Percentiles rank a stretch among this genome's conserved stretches.
These are phyloP conservation scores for Bibio marci DNA, from an alignment of 2,888 invertebrate genomes.

Conservation along the genomic window DNA sequence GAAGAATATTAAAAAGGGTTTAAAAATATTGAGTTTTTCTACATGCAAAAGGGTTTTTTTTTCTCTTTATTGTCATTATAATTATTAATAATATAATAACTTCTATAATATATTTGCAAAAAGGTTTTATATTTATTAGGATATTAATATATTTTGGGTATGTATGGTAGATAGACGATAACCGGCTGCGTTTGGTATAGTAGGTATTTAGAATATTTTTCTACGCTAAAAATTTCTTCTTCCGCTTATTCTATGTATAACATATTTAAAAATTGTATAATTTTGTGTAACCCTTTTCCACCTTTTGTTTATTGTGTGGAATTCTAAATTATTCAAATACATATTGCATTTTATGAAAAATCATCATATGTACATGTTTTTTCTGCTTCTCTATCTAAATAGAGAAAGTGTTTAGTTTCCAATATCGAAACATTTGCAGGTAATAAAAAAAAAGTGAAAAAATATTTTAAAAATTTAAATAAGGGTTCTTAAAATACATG, in stretches of 20 bases:
- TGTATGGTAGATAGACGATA: too few relatives aligned
- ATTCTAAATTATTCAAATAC: not conserved
- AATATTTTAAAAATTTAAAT: not conserved
- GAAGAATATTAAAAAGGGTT: slow-evolving; percentile 1
- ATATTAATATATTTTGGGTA: too few relatives aligned
- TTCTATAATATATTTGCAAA: too few relatives aligned
- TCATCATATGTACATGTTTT: not conserved
- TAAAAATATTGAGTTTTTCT: not conserved
- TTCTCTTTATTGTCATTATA: not conserved
- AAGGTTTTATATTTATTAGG: too few relatives aligned
- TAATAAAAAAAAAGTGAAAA: not conserved
- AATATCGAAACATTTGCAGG: not conserved
- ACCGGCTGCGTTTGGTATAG: too few relatives aligned
- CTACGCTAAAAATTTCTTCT: too few relatives aligned
- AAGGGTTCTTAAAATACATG: not conserved
- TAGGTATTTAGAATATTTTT: too few relatives aligned
- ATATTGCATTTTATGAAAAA: not conserved
- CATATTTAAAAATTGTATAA: not conserved
- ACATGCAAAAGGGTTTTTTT: not conserved
- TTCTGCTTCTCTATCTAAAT: not conserved
- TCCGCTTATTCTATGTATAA: not conserved
- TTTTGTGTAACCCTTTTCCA: not conserved
- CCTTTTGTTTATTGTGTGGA: too few relatives aligned
- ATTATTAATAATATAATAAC: too few relatives aligned
- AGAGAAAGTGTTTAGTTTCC: not conserved